Evolutionary conservation across 2,797 vertebrate genomes (phyloP), one percentile per base, ranked within the genome.

Genomic region (Craterocephalus amniculus): DNA sequence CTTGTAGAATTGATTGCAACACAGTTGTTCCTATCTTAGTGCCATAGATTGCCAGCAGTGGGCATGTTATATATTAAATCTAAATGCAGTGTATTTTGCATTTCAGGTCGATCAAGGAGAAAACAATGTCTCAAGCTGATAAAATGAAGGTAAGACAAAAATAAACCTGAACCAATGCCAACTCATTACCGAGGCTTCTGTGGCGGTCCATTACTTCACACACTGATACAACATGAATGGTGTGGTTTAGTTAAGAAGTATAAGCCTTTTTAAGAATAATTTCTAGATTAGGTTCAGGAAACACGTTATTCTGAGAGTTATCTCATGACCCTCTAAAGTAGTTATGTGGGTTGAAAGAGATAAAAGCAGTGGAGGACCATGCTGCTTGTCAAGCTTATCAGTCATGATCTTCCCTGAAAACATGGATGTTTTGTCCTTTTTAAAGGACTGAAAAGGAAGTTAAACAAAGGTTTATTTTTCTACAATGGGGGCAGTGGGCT

Each of bases 61-160:
- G 9, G 26, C 32, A 6, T 18, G 20, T n/a, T 34, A 43, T 16
- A 43, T 43, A 10, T 14, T 43, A 20, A 43, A 43, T 13, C 9
- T 29, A 57, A 31, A 20, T 29, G 16, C 5, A 3, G 4, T 57
- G 1, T 64, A 16, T 77, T 2, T 68, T 70, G 67, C 66, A 13
- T 80, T 78, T 60, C 79, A 94, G 93, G 81, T 76, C 70, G 7
- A 76, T 59, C 62, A 56, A 82, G 52, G 40, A 69, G 20, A 36
- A 79, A 88, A 79, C 68, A 27, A 95, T 95, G 95, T 95, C 95
- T 91, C 94, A 95, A 80, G 91, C 92, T 3, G 95, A 95, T 66
- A 95, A 95, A 92, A 80, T 93, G 61, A 95, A 95, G 94, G 94
- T 94, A 83, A 86, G 92, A 71, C 4, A 64, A 43, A 67, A 40